These are phyloP conservation scores for Gymnogyps californianus DNA, from an alignment of 2,113 vertebrate genomes.

Conservation along the genomic window DNA sequence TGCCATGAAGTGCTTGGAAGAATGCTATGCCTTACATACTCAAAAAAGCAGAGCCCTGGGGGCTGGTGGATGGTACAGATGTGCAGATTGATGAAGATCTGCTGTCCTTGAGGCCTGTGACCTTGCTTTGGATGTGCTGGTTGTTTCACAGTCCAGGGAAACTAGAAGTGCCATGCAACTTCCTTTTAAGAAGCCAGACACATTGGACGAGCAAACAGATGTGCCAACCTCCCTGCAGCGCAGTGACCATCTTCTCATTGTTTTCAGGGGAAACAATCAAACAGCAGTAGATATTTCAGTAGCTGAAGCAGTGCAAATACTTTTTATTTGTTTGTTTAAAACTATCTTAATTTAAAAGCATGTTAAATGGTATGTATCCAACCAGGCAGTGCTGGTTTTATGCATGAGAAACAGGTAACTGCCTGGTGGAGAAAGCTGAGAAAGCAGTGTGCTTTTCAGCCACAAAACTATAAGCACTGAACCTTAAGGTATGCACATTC, in stretches of 20 bases:
- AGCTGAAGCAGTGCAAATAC: not conserved
- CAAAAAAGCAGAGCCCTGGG: not conserved
- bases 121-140: not conserved
- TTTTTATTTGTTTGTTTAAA: not conserved
- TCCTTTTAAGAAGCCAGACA: not conserved
- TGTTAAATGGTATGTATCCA: not conserved
- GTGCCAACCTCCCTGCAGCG: fast-evolving
- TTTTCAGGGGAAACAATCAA: not conserved
- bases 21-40: not conserved
- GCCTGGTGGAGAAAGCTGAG: not conserved
- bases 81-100: not conserved
- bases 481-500: not conserved
- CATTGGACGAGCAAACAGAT: fast-evolving
- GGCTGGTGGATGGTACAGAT: not conserved
- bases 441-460: not conserved
- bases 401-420: not conserved
- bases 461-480: not conserved
- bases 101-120: not conserved
- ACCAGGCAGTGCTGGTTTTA: not conserved
- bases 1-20: not conserved
- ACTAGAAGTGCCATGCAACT: not conserved
- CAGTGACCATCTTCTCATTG: not conserved
- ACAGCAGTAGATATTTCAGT: not conserved
- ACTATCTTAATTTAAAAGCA: not conserved
- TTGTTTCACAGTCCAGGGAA: not conserved